phyloP scores from a whole-genome alignment of 2,113 vertebrate genomes.

The Thunnus thynnus region DNA sequence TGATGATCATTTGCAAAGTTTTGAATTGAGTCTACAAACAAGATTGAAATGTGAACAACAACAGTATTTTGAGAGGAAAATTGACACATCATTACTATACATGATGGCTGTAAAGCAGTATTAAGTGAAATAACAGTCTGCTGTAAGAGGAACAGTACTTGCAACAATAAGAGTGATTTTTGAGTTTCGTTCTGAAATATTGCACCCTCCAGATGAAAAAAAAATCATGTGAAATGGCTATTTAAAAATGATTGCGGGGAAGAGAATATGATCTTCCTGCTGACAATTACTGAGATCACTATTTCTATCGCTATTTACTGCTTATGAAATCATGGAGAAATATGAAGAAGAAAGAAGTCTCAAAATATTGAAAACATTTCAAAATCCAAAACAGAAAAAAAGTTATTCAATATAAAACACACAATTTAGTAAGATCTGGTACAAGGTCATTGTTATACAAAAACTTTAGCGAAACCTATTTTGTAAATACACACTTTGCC shows the following conservation, averaged over 20 bases:
- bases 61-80: not conserved
- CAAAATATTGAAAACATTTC: not conserved
- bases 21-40: not conserved
- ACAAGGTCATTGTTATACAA: constrained; percentile 15
- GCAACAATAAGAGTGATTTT: not conserved
- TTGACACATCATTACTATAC: not conserved
- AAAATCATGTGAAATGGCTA: constrained; percentile 4
- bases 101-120: constrained; percentile 6
- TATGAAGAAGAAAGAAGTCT: not conserved
- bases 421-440: not conserved
- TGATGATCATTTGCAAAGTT: not conserved
- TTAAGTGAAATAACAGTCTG: constrained; percentile 14
- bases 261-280: not conserved
- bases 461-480: constrained; percentile 14
- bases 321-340: not conserved
- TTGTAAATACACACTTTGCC: constrained; percentile 47
- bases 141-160: not conserved
- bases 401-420: not conserved
- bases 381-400: not conserved
- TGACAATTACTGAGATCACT: constrained; percentile 1
- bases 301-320: constrained; percentile 13
- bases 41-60: not conserved
- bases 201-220: not conserved
- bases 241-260: not conserved
- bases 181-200: not conserved